phyloP scores from a whole-genome alignment of 1,140 invertebrate genomes.

The Heliconius melpomene region DNA sequence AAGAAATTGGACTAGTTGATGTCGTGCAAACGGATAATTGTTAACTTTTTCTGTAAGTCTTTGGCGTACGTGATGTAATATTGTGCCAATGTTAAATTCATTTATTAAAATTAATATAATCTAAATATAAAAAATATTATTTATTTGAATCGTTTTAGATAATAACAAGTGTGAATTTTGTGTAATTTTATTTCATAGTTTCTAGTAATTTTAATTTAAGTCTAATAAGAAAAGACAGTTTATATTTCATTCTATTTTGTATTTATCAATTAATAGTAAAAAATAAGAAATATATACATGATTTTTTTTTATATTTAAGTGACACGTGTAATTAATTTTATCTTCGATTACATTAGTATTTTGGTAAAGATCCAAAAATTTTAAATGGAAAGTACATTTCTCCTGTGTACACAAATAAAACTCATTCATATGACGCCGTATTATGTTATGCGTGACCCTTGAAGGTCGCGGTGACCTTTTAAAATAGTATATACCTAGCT shows the following conservation, averaged over 20 bases:
- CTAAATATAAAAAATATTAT: not conserved
- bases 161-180: not conserved
- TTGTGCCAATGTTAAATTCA: not conserved
- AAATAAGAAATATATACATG: not conserved
- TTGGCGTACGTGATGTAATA: conserved; percentile 38
- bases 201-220: not conserved
- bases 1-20: not conserved
- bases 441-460: conserved; percentile 56
- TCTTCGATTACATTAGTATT: conserved; percentile 5
- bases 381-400: conserved; percentile 34
- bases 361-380: conserved; percentile 38
- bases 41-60: conserved; percentile 19
- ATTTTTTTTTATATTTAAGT: conserved; percentile 6
- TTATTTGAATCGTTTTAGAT: not conserved
- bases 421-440: conserved; percentile 37
- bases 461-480: conserved; percentile 69
- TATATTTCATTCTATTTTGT: not conserved
- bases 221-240: not conserved
- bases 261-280: not conserved
- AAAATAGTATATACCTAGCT: not conserved
- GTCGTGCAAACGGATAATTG: not conserved
- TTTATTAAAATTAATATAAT: not conserved
- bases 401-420: conserved; percentile 39
- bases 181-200: not conserved
- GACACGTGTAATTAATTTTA: conserved; percentile 27